A percentile compares a stretch with the other conserved stretches of the same genome.
phyloP scores from a whole-genome alignment of 2,888 invertebrate species.

The Quadroppia sp. region DNA sequence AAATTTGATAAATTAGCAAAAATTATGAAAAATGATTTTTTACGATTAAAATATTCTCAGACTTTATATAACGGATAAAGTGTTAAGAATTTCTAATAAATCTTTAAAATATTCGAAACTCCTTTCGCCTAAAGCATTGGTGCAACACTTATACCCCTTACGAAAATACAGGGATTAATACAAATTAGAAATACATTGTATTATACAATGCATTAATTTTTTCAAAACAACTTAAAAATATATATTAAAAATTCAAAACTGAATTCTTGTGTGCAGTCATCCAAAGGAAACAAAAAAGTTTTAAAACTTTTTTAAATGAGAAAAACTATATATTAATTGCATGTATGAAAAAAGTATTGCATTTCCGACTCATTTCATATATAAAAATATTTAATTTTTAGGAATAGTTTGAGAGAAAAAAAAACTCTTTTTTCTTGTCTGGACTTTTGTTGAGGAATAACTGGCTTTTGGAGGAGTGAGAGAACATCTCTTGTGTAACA shows the following conservation, averaged over 20 bases:
- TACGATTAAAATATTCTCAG: too few relatives aligned
- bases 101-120: too few relatives aligned
- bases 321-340: too few relatives aligned
- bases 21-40: too few relatives aligned
- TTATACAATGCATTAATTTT: too few relatives aligned
- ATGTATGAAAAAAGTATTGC: not conserved
- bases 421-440: not conserved
- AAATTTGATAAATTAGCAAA: too few relatives aligned
- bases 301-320: not conserved
- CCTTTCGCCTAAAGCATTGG: not conserved
- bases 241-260: not conserved
- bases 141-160: not conserved
- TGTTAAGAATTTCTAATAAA: too few relatives aligned
- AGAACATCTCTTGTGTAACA: not conserved
- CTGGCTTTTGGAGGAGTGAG: too few relatives aligned
- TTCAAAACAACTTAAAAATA: too few relatives aligned
- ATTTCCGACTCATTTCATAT: slow-evolving; percentile 1
- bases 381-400: not conserved
- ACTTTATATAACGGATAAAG: too few relatives aligned
- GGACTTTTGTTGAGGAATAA: too few relatives aligned
- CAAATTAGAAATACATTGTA: too few relatives aligned
- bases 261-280: not conserved
- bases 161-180: not conserved
- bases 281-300: not conserved
- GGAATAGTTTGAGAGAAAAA: not conserved